Base-by-base conservation (phyloP, 2,797 vertebrate species). In the Cirrhinus mrigala region DNA sequence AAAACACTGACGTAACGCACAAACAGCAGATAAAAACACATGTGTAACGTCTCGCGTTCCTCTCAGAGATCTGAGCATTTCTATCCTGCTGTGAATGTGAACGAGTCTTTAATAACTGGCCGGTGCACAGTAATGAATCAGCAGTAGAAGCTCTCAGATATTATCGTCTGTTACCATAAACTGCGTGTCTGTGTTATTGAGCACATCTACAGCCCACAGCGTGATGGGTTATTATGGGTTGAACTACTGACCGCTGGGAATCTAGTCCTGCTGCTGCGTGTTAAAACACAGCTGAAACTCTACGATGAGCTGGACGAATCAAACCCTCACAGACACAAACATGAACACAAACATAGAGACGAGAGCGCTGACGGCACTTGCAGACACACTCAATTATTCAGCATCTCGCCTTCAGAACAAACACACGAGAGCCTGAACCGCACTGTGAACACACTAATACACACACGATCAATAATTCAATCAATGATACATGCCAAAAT, bases 41-140 rank as follows among this genome's bases (percentile, higher is more conserved):
- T 54, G 37, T 73, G 50, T 44, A 44, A 79, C 82, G 80, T 60
- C 77, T 79, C 48, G 33, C 18, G 76, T 60, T 79, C 70, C 75
- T 79, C 84, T 86, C 81, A 82, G 82, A 66, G 27, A 60, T 84
- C 82, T 84, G 82, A 81, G 27, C 27, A 2, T 14, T 71, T 71
- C 24, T 37, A 4, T 37, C 33, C 64, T 10, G 3, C 64, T 20
- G 66, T 29, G 60, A 64, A 64, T 15, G 14, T 64, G 60, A 24
- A 64, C 10, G 58, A 1, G 12, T 62, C 60, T 62, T 62, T 27
- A 27, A 24, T 0, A 11, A n/a, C 58, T 24, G 58, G 20, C 18
- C 52, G 20, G 18, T 56, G 20, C 54, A 56, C 54, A 22, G 54
- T 27, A 62, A 62, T 62, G 24, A 62, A 15, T 29, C 60, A 27